Conservation (phyloP, 2,888 invertebrate species). For the Lobophora halterata region DNA sequence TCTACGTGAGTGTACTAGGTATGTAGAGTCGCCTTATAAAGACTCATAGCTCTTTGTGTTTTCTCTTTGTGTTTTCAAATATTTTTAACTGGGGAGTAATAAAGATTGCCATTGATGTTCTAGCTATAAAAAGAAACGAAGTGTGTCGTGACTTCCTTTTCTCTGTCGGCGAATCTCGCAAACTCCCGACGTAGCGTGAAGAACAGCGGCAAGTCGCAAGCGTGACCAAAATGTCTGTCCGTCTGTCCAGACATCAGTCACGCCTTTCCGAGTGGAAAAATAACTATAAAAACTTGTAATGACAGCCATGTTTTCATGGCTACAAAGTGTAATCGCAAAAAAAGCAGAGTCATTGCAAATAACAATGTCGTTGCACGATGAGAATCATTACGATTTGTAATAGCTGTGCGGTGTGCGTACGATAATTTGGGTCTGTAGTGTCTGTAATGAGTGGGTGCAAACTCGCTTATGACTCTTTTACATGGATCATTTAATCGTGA, state of each 20-base stretch:
- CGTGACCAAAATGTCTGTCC: conserved; percentile 25
- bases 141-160: conserved; percentile 24
- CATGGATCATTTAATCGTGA: too few species aligned
- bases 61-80: too few species aligned
- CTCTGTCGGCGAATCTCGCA: conserved; percentile 22
- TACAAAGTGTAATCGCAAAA: conserved; percentile 19
- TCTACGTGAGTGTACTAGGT: too few species aligned
- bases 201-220: conserved; percentile 18
- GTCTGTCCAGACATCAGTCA: conserved; percentile 24
- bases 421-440: conserved; percentile 54
- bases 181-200: conserved; percentile 27
- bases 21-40: too few species aligned
- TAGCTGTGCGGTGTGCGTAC: conserved; percentile 22
- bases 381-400: conserved; percentile 41
- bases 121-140: conserved; percentile 12
- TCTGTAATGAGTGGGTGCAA: conserved; percentile 51
- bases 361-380: conserved; percentile 41
- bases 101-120: neutral
- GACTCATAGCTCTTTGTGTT: too few species aligned
- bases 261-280: conserved; percentile 21
- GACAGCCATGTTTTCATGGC: conserved; percentile 14
- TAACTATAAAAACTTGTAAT: conserved; percentile 11
- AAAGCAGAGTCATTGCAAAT: conserved; percentile 46
- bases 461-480: conserved; percentile 44
- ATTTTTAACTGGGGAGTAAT: too few species aligned